Evolutionary conservation across 2,888 invertebrate species (phyloP).

Genomic region (Hoplodrina blanda): DNA sequence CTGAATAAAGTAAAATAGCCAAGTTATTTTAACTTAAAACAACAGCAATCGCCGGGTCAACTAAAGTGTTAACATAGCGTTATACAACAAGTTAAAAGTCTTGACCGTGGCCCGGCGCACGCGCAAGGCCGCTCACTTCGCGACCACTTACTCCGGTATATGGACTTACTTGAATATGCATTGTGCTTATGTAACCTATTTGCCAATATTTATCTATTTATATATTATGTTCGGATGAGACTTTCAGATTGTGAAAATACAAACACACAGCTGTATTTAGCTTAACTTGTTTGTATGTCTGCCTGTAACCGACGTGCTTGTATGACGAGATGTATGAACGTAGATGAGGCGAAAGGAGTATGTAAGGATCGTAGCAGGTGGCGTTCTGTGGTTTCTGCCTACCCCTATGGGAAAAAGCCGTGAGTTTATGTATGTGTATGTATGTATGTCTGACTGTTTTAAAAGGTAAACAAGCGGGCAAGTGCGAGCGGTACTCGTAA

Average conservation of each 20-base stretch:
- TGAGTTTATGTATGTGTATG: too few relatives aligned
- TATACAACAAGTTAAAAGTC: constrained; percentile 40
- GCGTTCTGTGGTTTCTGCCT: too few relatives aligned
- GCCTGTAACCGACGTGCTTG: too few relatives aligned
- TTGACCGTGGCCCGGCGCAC: constrained; percentile 65
- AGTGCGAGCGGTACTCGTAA: too few relatives aligned
- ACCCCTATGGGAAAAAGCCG: too few relatives aligned
- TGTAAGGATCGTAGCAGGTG: too few relatives aligned
- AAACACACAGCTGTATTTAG: neutral
- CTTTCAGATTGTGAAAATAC: constrained; percentile 14
- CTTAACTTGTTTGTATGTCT: too few relatives aligned
- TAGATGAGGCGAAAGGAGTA: too few relatives aligned
- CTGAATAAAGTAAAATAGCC: neutral
- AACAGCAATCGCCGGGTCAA: neutral
- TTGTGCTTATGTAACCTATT: constrained; percentile 40
- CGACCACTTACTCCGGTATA: constrained; percentile 41
- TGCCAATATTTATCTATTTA: constrained; percentile 6
- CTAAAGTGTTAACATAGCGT: constrained; percentile 23
- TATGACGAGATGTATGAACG: too few relatives aligned
- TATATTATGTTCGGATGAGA: constrained; percentile 14
- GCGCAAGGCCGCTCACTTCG: constrained; percentile 56
- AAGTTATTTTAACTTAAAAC: neutral
- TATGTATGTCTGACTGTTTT: too few relatives aligned
- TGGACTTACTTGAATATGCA: constrained; percentile 25
- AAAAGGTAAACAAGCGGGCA: too few relatives aligned